Evolutionary conservation across 2,797 vertebrate species (phyloP).

Genomic region (Uromys caudimaculatus): DNA sequence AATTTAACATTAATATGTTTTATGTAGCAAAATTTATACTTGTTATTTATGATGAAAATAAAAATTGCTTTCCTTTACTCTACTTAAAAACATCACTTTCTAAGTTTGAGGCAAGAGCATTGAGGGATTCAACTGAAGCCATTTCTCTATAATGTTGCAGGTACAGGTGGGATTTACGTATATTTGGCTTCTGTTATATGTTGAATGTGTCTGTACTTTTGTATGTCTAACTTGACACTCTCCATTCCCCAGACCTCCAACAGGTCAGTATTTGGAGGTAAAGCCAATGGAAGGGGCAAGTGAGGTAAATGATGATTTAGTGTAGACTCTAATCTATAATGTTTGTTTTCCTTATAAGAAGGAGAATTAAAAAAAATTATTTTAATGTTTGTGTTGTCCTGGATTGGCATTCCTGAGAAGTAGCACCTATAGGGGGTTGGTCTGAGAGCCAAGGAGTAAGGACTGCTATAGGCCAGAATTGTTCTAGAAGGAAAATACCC

Average conservation of each 20-base stretch:
- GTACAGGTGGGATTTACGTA: not conserved
- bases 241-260: too few species aligned
- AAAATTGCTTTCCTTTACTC: not conserved
- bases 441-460: not conserved
- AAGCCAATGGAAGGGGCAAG: too few species aligned
- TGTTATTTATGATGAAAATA: not conserved
- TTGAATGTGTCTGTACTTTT: not conserved
- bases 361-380: not conserved
- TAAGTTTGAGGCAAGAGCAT: not conserved
- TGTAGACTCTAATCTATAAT: not conserved
- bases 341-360: not conserved
- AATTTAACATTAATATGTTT: not conserved
- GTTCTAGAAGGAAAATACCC: not conserved
- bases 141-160: not conserved
- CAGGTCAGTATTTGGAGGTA: not conserved
- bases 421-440: not conserved
- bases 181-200: not conserved
- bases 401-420: not conserved
- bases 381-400: fast-evolving
- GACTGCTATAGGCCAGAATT: not conserved
- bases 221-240: not conserved
- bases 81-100: not conserved
- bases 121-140: not conserved
- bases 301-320: not conserved
- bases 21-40: not conserved